A percentile compares a stretch with the other conserved stretches of the same genome.
phyloP scores from a whole-genome alignment of 1,140 invertebrate genomes.

The Apolygus lucorum region DNA sequence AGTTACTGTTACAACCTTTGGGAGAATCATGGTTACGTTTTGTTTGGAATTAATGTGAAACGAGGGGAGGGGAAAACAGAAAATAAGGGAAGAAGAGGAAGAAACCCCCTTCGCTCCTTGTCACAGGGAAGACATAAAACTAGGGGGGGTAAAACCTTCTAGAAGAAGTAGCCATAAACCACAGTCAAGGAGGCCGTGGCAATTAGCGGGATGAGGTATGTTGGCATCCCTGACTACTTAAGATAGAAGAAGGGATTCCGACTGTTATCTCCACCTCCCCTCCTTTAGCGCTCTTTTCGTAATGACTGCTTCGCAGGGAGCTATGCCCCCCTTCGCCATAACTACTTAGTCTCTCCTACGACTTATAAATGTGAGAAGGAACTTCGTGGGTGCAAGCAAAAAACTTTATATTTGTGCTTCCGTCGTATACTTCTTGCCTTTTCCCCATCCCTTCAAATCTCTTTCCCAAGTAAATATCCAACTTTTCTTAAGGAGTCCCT shows the following conservation, averaged over 20 bases:
- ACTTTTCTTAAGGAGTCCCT: no score
- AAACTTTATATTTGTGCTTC: neutral
- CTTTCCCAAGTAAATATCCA: no score
- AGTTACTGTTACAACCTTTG: constrained; percentile 1
- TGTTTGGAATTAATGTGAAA: constrained; percentile 17
- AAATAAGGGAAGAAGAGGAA: neutral
- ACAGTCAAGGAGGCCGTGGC: constrained; percentile 10
- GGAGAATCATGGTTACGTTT: constrained; percentile 3
- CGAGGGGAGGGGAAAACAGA: neutral
- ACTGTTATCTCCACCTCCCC: neutral
- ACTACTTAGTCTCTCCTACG: neutral
- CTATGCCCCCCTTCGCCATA: neutral
- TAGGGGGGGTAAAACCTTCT: neutral
- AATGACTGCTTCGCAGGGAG: neutral
- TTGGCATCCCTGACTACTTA: constrained; percentile 13
- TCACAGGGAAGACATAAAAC: neutral
- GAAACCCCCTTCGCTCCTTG: neutral
- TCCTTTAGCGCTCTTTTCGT: constrained; percentile 8
- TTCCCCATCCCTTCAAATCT: no score
- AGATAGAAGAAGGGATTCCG: constrained; percentile 10
- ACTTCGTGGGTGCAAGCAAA: neutral
- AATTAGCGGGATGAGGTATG: constrained; percentile 15
- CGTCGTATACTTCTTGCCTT: neutral
- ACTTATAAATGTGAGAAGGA: constrained; percentile 1
- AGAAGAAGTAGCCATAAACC: constrained; percentile 14